Evolutionary conservation across 2,113 vertebrate species (phyloP), one percentile per base, ranked within the genome.

Genomic region (Meriones unguiculatus): DNA sequence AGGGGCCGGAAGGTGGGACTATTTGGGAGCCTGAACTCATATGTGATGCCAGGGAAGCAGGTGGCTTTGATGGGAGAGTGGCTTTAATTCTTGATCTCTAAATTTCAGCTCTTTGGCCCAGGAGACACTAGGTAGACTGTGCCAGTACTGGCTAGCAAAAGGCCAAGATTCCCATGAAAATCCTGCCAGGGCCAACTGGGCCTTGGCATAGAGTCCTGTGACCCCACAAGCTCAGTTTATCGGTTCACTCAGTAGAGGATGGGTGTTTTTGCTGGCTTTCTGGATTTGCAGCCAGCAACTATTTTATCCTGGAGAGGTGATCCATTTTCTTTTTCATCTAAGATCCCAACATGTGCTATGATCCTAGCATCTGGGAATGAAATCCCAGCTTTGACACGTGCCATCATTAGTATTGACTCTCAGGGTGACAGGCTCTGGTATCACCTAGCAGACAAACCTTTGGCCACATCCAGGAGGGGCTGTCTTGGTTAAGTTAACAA

Each of bases 161-260:
- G 9, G 38, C 0, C 1, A 57, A 28, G n/a, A 28, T 11, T 25
- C 25, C 25, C 7, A 3, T 24, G 30, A 17, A 67, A 32, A 4
- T 17, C 20, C 0, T 30, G 25, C 32, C 3, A 2, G 38, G 50
- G 17, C 54, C n/a, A 67, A 11, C 73, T 38, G 25, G 52, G 54
- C 65, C 89, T 4, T 30, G 17, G 93, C 46, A 46, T 35, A n/a
- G 76, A 22, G 82, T 28, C 38, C 76, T 78, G 46, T 72, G 32
- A 6, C 50, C 30, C 46, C 28, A 1, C 46, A 13, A 28, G 65
- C 38, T 22, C 24, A 0, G 9, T 1, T 0, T 52, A 1, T 24
- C 32, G 3, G 38, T 0, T 4, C 30, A 1, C 52, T 52, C 6
- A 5, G 18, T 2, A 0, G 35, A 0, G 0, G 28, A 25, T 10